These are phyloP conservation scores for Thera britannica DNA, from an alignment of 2,888 invertebrate genomes.

Conservation along the genomic window DNA sequence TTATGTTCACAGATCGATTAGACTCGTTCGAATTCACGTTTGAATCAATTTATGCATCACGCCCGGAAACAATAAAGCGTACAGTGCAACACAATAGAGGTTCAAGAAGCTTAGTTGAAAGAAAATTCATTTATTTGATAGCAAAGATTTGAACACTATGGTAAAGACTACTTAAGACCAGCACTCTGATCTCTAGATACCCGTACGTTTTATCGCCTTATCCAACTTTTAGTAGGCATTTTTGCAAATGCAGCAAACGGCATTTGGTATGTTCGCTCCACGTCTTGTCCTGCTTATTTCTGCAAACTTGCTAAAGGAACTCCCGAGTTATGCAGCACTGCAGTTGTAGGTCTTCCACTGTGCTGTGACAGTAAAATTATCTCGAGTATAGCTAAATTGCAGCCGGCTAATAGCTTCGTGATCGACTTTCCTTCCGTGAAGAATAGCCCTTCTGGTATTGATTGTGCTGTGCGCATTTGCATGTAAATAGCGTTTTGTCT, in stretches of 20 bases:
- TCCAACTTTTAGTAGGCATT: no score
- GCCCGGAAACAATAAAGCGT: slow-evolving; percentile 40
- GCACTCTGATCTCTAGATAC: no score
- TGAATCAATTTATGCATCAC: slow-evolving; percentile 70
- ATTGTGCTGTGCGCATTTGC: slow-evolving; percentile 31
- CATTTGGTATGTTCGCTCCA: neutral
- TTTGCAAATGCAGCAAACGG: no score
- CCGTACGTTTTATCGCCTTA: no score
- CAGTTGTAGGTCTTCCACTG: slow-evolving; percentile 51
- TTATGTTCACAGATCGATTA: slow-evolving; percentile 60
- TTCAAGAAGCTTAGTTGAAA: neutral
- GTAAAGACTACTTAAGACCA: no score
- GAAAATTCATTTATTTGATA: neutral
- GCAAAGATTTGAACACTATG: neutral
- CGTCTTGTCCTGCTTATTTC: neutral
- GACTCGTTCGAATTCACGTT: slow-evolving; percentile 62
- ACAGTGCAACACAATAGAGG: slow-evolving; percentile 14
- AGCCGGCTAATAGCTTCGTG: slow-evolving; percentile 58
- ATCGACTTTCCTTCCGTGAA: slow-evolving; percentile 58
- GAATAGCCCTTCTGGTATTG: slow-evolving; percentile 31
- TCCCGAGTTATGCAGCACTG: slow-evolving; percentile 13
- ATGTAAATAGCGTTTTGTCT: neutral
- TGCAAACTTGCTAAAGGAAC: neutral
- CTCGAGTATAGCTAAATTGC: slow-evolving; percentile 60
- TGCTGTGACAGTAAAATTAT: slow-evolving; percentile 65